Evolutionary conservation across 23 tunicate genomes (phyloP), one percentile per base, ranked within the genome.

Genomic region (Diplosoma virens): DNA sequence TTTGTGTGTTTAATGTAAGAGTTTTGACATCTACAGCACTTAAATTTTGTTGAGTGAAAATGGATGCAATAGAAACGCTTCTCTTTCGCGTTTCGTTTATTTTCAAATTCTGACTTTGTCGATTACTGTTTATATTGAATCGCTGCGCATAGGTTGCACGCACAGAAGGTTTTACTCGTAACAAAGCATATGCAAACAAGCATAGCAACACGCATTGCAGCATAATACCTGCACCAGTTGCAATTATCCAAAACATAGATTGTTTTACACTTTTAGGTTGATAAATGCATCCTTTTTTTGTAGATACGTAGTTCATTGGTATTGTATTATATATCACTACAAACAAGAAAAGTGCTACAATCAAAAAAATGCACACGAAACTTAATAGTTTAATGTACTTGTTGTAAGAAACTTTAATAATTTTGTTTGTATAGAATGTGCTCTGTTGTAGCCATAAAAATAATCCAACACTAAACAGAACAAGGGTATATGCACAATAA

Each of bases 391-490:
- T 47, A 0, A 85, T 47, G 16, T 26, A 1, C 9, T 54, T 70
- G 5, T 64, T 74, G 47, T 74, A 59, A 1, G 50, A 52, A 21
- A 56, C 82, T 36, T 71, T 78, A 63, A 85, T 32, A 29, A 72
- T 48, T 65, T 59, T 60, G 53, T 85, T 84, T 30, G 69, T 36
- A 53, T 85, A 85, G 32, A 85, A 63, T 17, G 80, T 41, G 16
- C 79, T 54, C 32, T 85, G 91, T 24, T 84, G 79, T 1, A 78
- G 27, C 91, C 91, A 85, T 18, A 85, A 53, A 48, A 85, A 85
- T 7, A 78, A 41, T 32, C 45, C 68, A 24, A 79, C 66, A 0
- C 33, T 25, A 27, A 25, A 70, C 25, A 78, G 32, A 1, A 71
- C 84, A 25, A 78, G 25, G 7, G 37, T 41, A 41, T 85, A 85